These are phyloP conservation scores for Thripadectes ignobilis DNA, from an alignment of 2,797 vertebrate species.

Conservation along the genomic window DNA sequence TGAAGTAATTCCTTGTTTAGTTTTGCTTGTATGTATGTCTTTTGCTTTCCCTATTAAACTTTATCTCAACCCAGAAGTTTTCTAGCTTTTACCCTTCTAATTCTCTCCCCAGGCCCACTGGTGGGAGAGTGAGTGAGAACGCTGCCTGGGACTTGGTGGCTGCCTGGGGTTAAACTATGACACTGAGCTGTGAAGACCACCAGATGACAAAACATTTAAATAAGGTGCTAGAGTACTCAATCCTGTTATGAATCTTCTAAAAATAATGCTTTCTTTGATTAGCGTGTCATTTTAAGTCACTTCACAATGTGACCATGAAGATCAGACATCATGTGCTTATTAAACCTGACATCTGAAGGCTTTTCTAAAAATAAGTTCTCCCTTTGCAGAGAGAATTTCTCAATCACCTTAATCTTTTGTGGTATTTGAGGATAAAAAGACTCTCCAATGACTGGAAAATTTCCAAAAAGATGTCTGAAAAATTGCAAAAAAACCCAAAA, in stretches of 20 bases:
- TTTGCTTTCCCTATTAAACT: neutral
- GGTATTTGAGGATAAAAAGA: slow-evolving; percentile 30
- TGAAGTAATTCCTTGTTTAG: neutral
- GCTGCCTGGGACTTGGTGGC: neutral
- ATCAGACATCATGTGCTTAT: neutral
- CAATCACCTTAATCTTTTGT: slow-evolving; percentile 42
- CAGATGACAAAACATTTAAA: neutral
- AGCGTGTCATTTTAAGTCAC: neutral
- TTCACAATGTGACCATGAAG: neutral
- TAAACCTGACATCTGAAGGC: slow-evolving; percentile 39
- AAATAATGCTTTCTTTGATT: slow-evolving; percentile 4
- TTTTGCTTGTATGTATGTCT: neutral
- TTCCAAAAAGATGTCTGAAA: slow-evolving; percentile 35
- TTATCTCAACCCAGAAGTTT: neutral
- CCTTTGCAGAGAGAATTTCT: slow-evolving; percentile 26
- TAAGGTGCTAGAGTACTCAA: neutral
- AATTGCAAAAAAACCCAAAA: neutral
- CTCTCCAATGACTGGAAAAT: neutral
- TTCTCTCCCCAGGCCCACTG: neutral
- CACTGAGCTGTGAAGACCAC: neutral
- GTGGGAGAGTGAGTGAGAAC: neutral
- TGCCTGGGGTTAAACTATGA: rapidly evolving
- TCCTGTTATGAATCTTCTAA: neutral
- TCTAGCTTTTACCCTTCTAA: neutral
- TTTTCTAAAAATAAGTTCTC: slow-evolving; percentile 42